Evolutionary conservation across 1,140 invertebrate species (phyloP).

Genomic region (Formica selysi): DNA sequence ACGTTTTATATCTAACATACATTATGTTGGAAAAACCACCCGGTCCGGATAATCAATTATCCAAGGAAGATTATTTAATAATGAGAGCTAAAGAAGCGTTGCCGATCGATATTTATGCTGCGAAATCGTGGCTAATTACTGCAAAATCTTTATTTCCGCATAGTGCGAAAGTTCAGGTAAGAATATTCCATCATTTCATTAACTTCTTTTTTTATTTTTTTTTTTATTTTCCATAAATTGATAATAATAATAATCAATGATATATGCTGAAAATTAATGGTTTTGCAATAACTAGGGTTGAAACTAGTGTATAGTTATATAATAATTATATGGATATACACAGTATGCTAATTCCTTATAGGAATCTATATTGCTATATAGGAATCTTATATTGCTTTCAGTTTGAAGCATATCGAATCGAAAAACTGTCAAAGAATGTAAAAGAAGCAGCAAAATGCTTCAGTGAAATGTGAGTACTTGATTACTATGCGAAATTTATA

Average conservation of each 20-base stretch:
- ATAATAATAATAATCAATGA: too few species aligned
- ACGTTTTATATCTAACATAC: neutral
- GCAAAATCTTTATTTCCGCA: constrained; percentile 95
- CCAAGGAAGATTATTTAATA: constrained; percentile 93
- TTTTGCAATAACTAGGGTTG: too few species aligned
- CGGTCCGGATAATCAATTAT: constrained; percentile 80
- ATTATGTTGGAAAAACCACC: constrained; percentile 82
- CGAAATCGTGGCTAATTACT: constrained; percentile 96
- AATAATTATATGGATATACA: too few species aligned
- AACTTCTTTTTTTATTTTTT: neutral
- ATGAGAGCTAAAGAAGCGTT: constrained; percentile 91
- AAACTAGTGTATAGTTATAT: too few species aligned
- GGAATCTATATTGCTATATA: too few species aligned
- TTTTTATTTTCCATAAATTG: neutral
- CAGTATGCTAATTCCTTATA: too few species aligned
- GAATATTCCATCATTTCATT: constrained; percentile 7
- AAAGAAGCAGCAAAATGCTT: constrained; percentile 95
- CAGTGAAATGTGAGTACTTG: constrained; percentile 87
- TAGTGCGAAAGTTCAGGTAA: constrained; percentile 94
- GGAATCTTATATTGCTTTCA: constrained; percentile 78
- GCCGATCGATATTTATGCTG: constrained; percentile 90
- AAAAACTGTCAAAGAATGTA: constrained; percentile 92
- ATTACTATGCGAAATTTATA: constrained; percentile 28
- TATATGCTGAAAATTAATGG: too few species aligned
- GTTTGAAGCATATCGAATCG: constrained; percentile 94